Base-by-base conservation (phyloP, 2,888 invertebrate genomes). In the Auanema freiburgensis region DNA sequence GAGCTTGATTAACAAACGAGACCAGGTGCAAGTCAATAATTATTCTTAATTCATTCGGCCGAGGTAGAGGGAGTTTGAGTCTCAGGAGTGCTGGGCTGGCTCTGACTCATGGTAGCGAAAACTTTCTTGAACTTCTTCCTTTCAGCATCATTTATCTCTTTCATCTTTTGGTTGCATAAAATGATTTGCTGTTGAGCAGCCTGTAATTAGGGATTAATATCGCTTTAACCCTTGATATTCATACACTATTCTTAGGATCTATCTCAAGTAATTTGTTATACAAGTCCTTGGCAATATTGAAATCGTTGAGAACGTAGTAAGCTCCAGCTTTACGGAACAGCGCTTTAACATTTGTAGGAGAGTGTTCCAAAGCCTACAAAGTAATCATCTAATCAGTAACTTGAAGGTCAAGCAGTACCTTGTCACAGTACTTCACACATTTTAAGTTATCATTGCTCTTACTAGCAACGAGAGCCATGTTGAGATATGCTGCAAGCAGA, bases 101-200 rank as follows among this genome's bases (percentile, higher is more conserved):
- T 33, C 33, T 33, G 33, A 33, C 33, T 33, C 33, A 33, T 33
- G 33, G 33, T 93, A 78, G 92, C 90, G 86, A 97, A 97, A 92
- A 97, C 94, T 85, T 92, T 93, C 14, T 91, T 91, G 85, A 93
- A 97, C 42, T 90, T 88, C 79, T 91, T 90, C 73, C 91, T 89
- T 84, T 90, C 91, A 18, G 89, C 87, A 65, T 89, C 88, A 65
- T 89, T 71, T 46, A 92, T 92, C 16, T 91, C 89, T 84, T 90
- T 90, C 18, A 93, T 87, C 66, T 89, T 87, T 65, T 89, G 87
- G 67, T 89, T 72, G 71, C 92, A 92, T 57, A 89, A 83, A 43
- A 78, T 66, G 2, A 92, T 86, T 63, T 81, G 77, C 69, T 80
- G 76, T 24, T 67, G 62, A 12, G 82, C 79, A 0, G 82, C 81